These are phyloP conservation scores for Diceros bicornis DNA, from an alignment of 2,797 vertebrate genomes.

Conservation along the genomic window DNA sequence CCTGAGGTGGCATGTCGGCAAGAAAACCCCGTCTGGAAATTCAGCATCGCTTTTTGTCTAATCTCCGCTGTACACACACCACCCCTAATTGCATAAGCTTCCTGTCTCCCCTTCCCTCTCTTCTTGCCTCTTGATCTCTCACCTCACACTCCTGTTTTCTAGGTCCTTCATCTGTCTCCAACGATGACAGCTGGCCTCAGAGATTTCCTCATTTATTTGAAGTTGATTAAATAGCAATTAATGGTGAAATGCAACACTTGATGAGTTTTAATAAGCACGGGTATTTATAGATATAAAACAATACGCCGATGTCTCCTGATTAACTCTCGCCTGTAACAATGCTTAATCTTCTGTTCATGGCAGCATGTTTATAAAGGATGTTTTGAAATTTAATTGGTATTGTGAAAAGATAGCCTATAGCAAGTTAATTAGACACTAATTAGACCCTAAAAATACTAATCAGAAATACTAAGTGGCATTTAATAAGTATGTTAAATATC, in stretches of 20 bases:
- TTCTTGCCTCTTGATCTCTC: background rate
- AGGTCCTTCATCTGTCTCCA: slow-evolving; percentile 68
- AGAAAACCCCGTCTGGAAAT: background rate
- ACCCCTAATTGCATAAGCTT: fast-evolving
- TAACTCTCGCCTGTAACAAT: slow-evolving; percentile 79
- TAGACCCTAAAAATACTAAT: slow-evolving; percentile 92
- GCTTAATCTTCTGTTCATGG: slow-evolving; percentile 76
- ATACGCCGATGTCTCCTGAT: slow-evolving; percentile 74
- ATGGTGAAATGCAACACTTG: slow-evolving; percentile 58
- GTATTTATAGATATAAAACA: slow-evolving; percentile 83
- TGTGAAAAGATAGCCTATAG: slow-evolving; percentile 89
- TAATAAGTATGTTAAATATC: slow-evolving; percentile 92
- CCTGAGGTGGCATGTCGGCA: fast-evolving
- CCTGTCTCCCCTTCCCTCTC: background rate
- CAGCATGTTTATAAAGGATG: slow-evolving; percentile 82
- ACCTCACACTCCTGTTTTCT: background rate
- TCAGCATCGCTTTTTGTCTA: fast-evolving
- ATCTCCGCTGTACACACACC: fast-evolving
- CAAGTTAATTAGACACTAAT: slow-evolving; percentile 92
- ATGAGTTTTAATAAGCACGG: slow-evolving; percentile 68
- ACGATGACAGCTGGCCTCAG: slow-evolving; percentile 78
- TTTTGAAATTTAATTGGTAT: slow-evolving; percentile 89
- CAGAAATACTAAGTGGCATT: slow-evolving; percentile 92
- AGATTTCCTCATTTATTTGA: slow-evolving; percentile 79
- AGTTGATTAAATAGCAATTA: slow-evolving; percentile 88